Evolutionary conservation across 2,888 invertebrate genomes (phyloP).

Genomic region (Papilio demoleus): DNA sequence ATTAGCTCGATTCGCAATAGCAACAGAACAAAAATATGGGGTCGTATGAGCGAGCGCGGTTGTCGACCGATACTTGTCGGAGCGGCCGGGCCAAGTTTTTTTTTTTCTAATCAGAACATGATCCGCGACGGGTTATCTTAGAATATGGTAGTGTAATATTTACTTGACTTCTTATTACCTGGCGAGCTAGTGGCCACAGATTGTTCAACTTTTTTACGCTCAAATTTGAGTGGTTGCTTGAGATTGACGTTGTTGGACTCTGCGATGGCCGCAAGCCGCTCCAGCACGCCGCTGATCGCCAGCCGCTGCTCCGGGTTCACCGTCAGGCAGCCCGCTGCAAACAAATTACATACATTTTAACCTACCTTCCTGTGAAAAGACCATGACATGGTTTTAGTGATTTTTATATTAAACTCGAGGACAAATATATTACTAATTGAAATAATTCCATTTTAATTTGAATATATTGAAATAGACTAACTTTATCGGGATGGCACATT

Average conservation of each 20-base stretch:
- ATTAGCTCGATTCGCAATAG: conserved; percentile 80
- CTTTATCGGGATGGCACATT: no score
- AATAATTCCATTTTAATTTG: no score
- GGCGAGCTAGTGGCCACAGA: conserved; percentile 85
- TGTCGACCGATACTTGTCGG: conserved; percentile 49
- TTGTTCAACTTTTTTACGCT: conserved; percentile 85
- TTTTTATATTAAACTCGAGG: no score
- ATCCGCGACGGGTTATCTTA: conserved; percentile 67
- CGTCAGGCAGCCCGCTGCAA: conserved; percentile 89
- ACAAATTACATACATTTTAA: conserved; percentile 47
- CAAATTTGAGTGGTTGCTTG: conserved; percentile 89
- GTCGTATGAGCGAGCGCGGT: conserved; percentile 57
- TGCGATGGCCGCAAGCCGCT: conserved; percentile 94
- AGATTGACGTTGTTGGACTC: conserved; percentile 93
- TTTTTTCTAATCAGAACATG: conserved; percentile 56
- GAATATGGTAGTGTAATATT: conserved; percentile 85
- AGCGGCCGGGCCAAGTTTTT: conserved; percentile 50
- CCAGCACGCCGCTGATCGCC: conserved; percentile 90
- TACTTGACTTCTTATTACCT: conserved; percentile 85
- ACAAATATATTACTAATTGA: no score
- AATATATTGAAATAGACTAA: no score
- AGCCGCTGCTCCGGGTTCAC: conserved; percentile 93
- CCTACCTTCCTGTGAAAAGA: no score
- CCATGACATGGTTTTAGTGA: no score
- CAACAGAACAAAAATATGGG: conserved; percentile 77